Evolutionary conservation across 1,140 invertebrate species (phyloP), one percentile per base, ranked within the genome.

Genomic region (Pollicipes pollicipes): DNA sequence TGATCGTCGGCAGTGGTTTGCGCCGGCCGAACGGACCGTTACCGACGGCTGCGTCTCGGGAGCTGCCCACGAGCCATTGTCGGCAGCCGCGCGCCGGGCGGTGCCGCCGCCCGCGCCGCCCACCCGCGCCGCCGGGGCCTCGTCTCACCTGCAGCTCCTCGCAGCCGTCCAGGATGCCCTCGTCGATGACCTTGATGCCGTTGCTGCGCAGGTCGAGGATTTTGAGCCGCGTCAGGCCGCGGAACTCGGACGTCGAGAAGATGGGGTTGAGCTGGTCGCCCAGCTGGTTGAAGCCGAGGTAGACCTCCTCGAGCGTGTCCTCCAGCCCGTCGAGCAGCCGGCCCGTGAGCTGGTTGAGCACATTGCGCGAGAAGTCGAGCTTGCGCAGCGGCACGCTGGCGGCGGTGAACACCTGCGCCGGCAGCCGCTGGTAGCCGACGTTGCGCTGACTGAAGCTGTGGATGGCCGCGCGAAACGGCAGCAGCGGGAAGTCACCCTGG

Each of bases 231-330:
- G 68, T 73, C 26, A 79, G 69, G 64, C 72, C 72, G 24, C 73
- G 69, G 69, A 79, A 75, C 77, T 93, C 91, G 29, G 85, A 87
- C 21, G 87, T 89, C 1, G 90, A 90, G 77, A 94, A 94, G 72
- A 94, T 91, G 0, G 91, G 91, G 79, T 93, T 94, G 0, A 94
- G 80, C 75, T 88, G 90, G 76, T 94, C 91, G 0, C 92, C 92
- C 3, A 95, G 81, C 28, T 91, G 80, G 79, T 95, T 95, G 76
- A 91, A 84, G 17, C 86, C 84, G 27, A 95, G 79, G 31, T 85
- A 82, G 58, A 95, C 77, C 74, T 89, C 87, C 27, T 85, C 85
- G 1, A 95, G 78, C 3, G 86, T 85, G 30, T 77, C 81, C 66
- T 84, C 81, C 1, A 91, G 74, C 0, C 85, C 86, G 45, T 84